Base-by-base conservation (phyloP, 1,140 invertebrate genomes). In the Planococcus citri region DNA sequence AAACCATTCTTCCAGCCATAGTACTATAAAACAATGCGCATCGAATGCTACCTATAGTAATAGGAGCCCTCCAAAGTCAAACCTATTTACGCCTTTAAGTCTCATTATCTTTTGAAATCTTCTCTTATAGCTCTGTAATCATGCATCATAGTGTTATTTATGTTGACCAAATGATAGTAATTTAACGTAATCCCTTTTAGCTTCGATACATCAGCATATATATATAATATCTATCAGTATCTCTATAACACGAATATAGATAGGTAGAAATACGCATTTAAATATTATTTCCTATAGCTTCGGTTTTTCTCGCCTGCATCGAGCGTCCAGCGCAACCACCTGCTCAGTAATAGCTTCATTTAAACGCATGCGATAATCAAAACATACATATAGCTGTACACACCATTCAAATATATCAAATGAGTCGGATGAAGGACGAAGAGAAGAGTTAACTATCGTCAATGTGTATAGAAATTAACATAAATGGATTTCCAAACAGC, bases 311-410 rank as follows among this genome's bases (percentile, higher is more conserved):
- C 6, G 33, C 33, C 6, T 14, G 14, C 33, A 37, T 37, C 6
- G 6, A 14, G 14, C 33, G 33, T 37, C 14, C 33, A 14, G 14
- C 33, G 33, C 41, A n/a, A n/a, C n/a, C n/a, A n/a, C n/a, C n/a
- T n/a, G n/a, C n/a, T n/a, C n/a, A n/a, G 41, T 51, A 51, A 51
- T 51, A 51, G 41, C 41, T 51, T 51, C 41, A 51, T 51, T 51
- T 51, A 37, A n/a, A n/a, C n/a, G n/a, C n/a, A n/a, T n/a, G n/a
- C n/a, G n/a, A n/a, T n/a, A n/a, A n/a, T n/a, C n/a, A n/a, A n/a
- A n/a, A n/a, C n/a, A n/a, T n/a, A n/a, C n/a, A n/a, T n/a, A n/a
- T n/a, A n/a, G n/a, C n/a, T n/a, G n/a, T n/a, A n/a, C n/a, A n/a
- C n/a, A n/a, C n/a, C n/a, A n/a, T n/a, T n/a, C n/a, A n/a, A n/a